phyloP scores from a whole-genome alignment of 92 coral and sea anemone genomes.

The Scolanthus callimorphus region DNA sequence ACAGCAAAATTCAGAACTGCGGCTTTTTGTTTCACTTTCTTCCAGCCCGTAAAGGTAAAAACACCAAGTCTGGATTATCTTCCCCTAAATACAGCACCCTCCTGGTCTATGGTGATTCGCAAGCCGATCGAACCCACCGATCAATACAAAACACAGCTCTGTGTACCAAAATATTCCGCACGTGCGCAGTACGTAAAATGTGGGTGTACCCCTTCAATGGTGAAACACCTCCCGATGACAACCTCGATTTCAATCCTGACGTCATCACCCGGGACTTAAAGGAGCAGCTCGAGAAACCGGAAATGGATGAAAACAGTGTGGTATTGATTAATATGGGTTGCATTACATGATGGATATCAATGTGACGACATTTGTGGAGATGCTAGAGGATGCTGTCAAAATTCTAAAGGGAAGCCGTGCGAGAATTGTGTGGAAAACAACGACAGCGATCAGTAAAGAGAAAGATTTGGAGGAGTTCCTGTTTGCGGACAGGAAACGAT shows the following conservation, averaged over 20 bases:
- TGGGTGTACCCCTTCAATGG: slow-evolving; percentile 75
- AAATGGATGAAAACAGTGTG: slow-evolving; percentile 79
- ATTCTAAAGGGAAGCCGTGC: slow-evolving; percentile 37
- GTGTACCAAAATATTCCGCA: slow-evolving; percentile 64
- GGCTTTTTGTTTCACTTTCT: no score
- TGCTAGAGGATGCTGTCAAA: slow-evolving; percentile 46
- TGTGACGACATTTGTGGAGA: slow-evolving; percentile 48
- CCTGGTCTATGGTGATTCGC: slow-evolving; percentile 90
- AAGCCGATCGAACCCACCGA: slow-evolving; percentile 67
- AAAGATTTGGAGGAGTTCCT: slow-evolving; percentile 64
- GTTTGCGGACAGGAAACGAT: slow-evolving; percentile 65
- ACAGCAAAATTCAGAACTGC: no score
- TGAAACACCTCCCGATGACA: slow-evolving; percentile 53
- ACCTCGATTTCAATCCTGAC: slow-evolving; percentile 64
- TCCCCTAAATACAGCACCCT: slow-evolving; percentile 39
- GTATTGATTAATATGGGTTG: slow-evolving; percentile 79
- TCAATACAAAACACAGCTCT: slow-evolving; percentile 52
- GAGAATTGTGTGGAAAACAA: slow-evolving; percentile 86
- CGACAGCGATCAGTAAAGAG: slow-evolving; percentile 83
- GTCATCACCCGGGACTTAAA: slow-evolving; percentile 51
- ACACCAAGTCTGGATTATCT: not conserved
- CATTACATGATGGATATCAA: slow-evolving; percentile 69
- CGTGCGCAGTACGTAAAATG: slow-evolving; percentile 69
- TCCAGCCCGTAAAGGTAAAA: not conserved
- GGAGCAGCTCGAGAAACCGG: slow-evolving; percentile 44